A percentile compares a stretch with the other conserved stretches of the same genome.
Evolutionary conservation across 2,888 invertebrate genomes (phyloP).

Genomic region (Aphidoletes aphidimyza): DNA sequence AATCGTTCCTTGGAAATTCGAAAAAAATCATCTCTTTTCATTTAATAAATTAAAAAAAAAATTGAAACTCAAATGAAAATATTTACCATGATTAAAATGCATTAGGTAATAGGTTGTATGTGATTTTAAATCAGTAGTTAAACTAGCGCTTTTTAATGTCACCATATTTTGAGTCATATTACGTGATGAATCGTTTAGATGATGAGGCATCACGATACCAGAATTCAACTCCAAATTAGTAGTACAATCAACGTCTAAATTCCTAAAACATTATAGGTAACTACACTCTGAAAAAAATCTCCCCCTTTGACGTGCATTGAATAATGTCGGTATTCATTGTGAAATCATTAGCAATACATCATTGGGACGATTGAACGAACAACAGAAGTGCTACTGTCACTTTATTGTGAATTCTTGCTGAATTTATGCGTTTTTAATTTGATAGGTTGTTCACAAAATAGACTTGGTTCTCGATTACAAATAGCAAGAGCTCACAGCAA

Average conservation of each 20-base stretch:
- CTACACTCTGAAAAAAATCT: not conserved
- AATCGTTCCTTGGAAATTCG: too few species aligned
- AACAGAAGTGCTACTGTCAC: not conserved
- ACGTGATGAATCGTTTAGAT: too few species aligned
- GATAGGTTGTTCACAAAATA: not conserved
- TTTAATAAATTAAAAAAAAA: too few species aligned
- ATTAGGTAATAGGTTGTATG: too few species aligned
- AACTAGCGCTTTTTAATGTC: too few species aligned
- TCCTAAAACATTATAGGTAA: not conserved
- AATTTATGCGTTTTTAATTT: conserved; percentile 34
- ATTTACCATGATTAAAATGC: too few species aligned
- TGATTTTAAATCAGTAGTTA: too few species aligned
- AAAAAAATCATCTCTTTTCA: too few species aligned
- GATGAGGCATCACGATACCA: not conserved
- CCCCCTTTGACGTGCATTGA: not conserved
- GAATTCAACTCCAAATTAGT: not conserved
- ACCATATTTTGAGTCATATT: too few species aligned
- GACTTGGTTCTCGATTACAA: too few species aligned
- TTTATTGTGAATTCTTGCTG: not conserved
- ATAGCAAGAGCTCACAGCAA: too few species aligned
- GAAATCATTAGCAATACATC: not conserved
- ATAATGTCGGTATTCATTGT: not conserved
- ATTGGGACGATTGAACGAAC: not conserved
- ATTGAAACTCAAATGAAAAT: too few species aligned
- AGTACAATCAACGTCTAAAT: not conserved